Evolutionary conservation across 2,113 vertebrate genomes (phyloP).

Genomic region (Panurus biarmicus): DNA sequence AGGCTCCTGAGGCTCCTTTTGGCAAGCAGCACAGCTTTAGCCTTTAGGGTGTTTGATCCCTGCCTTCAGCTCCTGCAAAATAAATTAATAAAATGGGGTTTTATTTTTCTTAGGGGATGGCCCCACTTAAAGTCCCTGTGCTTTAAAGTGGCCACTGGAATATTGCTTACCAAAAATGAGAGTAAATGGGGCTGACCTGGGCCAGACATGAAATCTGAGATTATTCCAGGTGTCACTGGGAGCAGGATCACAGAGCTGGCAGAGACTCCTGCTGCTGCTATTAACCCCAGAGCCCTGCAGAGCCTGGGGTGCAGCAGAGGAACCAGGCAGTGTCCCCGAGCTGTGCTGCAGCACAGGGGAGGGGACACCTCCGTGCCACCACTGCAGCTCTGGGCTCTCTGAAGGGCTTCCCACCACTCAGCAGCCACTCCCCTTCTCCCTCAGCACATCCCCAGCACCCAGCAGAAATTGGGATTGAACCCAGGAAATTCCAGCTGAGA

Average conservation of each 20-base stretch:
- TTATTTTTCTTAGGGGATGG: background rate
- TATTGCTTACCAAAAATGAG: background rate
- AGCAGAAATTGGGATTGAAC: background rate
- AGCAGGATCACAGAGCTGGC: background rate
- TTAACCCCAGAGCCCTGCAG: background rate
- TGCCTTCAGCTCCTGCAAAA: background rate
- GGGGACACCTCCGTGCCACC: background rate
- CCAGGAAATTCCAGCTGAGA: background rate
- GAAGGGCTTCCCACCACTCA: background rate
- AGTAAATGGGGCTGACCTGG: background rate
- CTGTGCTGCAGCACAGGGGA: background rate
- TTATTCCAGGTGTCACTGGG: background rate
- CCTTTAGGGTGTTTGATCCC: background rate
- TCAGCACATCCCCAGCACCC: background rate
- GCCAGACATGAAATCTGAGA: background rate
- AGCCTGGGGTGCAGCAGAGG: background rate
- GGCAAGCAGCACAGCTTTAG: background rate
- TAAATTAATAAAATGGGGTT: background rate
- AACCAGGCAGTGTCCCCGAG: background rate
- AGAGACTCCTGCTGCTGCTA: background rate
- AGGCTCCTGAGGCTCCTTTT: background rate
- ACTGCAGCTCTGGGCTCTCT: rapidly evolving
- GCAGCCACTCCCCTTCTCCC: background rate
- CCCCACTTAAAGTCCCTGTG: background rate
- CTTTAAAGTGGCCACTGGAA: background rate